A percentile compares a stretch with the other conserved stretches of the same genome.
phyloP scores from a whole-genome alignment of 2,888 invertebrate species.

The Himalopsyche kuldschensis region DNA sequence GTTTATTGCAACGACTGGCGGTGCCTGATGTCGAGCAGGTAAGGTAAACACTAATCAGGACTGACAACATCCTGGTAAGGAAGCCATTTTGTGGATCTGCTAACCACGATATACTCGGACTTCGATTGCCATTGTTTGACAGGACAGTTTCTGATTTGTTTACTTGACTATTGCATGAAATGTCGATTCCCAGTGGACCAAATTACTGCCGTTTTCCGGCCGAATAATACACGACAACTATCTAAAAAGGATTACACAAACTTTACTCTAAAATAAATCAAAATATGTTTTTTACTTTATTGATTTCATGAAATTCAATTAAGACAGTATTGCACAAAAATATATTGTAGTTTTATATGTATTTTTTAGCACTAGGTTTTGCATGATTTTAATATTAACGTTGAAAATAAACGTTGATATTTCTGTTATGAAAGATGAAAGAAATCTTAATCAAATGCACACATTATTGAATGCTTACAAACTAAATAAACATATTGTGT shows the following conservation, averaged over 20 bases:
- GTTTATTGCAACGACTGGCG: neutral
- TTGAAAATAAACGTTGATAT: too few relatives aligned
- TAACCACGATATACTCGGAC: neutral
- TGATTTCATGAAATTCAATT: too few relatives aligned
- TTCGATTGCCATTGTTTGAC: neutral
- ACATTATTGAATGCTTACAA: too few relatives aligned
- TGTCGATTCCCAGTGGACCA: neutral
- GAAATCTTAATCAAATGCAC: too few relatives aligned
- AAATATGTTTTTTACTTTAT: neutral
- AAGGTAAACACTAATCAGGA: slow-evolving; percentile 31
- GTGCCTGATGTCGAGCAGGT: neutral
- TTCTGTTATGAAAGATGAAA: too few relatives aligned
- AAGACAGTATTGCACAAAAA: too few relatives aligned
- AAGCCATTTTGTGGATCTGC: slow-evolving; percentile 12
- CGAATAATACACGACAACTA: neutral
- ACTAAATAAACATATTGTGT: too few relatives aligned
- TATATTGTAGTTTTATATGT: too few relatives aligned
- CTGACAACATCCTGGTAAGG: slow-evolving; percentile 26
- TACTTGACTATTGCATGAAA: neutral
- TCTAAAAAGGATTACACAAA: neutral
- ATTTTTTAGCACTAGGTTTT: too few relatives aligned
- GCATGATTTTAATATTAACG: too few relatives aligned
- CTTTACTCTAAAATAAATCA: neutral
- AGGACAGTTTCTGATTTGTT: neutral
- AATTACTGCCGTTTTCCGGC: neutral